Evolutionary conservation across 2,888 invertebrate species (phyloP).

Genomic region (Crepidodera aurea): DNA sequence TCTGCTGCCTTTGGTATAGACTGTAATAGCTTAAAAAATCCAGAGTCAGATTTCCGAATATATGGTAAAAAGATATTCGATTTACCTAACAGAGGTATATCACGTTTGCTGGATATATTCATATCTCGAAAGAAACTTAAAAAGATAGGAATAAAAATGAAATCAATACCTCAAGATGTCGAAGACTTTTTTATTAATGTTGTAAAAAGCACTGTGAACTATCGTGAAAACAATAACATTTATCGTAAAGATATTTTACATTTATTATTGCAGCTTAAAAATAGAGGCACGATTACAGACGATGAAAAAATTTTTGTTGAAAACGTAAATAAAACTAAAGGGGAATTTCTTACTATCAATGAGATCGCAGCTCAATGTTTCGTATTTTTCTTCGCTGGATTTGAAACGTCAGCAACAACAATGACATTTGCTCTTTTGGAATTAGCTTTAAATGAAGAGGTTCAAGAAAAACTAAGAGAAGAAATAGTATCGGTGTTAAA

Average conservation of each 20-base stretch:
- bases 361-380: constrained; percentile 41
- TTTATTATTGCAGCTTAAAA: constrained; percentile 62
- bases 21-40: constrained; percentile 65
- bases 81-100: constrained; percentile 30
- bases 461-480: constrained; percentile 45
- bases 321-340: constrained; percentile 16
- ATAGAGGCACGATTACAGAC: constrained; percentile 53
- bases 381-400: constrained; percentile 47
- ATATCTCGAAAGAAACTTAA: constrained; percentile 39
- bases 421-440: constrained; percentile 48
- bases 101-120: constrained; percentile 20
- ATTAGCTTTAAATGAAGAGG: constrained; percentile 40
- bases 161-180: constrained; percentile 45
- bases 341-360: constrained; percentile 18
- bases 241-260: constrained; percentile 66
- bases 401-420: constrained; percentile 48
- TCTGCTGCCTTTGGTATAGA: constrained; percentile 69
- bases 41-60: constrained; percentile 61
- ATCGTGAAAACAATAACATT: constrained; percentile 61
- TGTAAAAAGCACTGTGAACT: constrained; percentile 60
- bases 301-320: constrained; percentile 51
- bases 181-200: constrained; percentile 61
- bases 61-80: constrained; percentile 41
- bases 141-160: constrained; percentile 43
- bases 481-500: constrained; percentile 40